Conservation (phyloP, 2,113 vertebrate genomes). For the Barnardius zonarius region DNA sequence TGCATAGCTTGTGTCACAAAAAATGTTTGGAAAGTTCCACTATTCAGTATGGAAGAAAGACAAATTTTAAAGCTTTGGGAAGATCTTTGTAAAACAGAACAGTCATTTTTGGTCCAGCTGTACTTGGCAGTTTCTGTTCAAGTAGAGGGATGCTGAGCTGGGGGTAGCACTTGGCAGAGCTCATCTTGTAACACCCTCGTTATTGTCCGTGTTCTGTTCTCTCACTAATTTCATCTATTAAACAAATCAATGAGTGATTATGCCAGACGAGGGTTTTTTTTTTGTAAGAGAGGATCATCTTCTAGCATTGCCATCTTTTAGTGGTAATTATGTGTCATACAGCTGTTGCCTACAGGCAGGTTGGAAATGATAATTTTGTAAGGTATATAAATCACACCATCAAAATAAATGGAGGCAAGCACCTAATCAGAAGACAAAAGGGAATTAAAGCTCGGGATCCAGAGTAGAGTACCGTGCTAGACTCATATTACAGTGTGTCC, state of each 20-base stretch:
- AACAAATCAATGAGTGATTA: slow-evolving; percentile 48
- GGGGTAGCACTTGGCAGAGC: neutral
- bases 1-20: neutral
- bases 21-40: neutral
- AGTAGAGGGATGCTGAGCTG: neutral
- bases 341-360: slow-evolving; percentile 40
- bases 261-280: neutral
- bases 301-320: neutral
- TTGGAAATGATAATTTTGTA: slow-evolving; percentile 33
- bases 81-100: neutral
- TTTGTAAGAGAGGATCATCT: neutral
- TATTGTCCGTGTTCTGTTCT: slow-evolving; percentile 21
- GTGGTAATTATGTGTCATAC: slow-evolving; percentile 23
- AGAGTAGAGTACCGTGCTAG: neutral
- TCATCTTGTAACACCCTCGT: neutral
- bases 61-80: neutral
- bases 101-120: neutral
- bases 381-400: neutral
- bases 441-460: neutral
- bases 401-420: neutral
- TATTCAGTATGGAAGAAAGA: neutral
- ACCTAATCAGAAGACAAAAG: neutral
- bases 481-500: neutral
- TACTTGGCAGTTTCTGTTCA: neutral
- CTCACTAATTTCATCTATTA: slow-evolving; percentile 40